Evolutionary conservation across 1,140 invertebrate genomes (phyloP), one percentile per base, ranked within the genome.

Genomic region (Platyura marginata): DNA sequence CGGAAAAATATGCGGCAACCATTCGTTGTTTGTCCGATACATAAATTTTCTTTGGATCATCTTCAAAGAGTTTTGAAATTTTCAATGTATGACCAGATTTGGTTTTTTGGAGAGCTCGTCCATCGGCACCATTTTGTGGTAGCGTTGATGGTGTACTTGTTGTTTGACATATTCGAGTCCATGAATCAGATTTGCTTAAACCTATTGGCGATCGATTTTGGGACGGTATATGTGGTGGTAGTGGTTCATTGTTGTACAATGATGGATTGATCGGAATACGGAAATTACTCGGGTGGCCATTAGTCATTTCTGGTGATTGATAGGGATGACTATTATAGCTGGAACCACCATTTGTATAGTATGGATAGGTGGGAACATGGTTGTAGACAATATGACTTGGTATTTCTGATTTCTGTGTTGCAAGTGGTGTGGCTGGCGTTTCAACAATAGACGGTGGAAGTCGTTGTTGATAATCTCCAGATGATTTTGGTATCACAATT

Each of bases 181-280:
- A 85, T 1, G 81, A 84, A 56, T 81, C 81, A 2, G 79, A 81
- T 55, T 82, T 81, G 25, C 74, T 77, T n/a, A 84, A 54, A 4
- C 55, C 53, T 42, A 57, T 61, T 2, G 59, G 49, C 56, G 51
- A 44, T 51, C 46, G 4, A 48, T 47, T 19, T 44, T 4, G 21
- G 18, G 11, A n/a, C 39, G 13, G 37, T 25, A 16, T 6, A n/a
- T 37, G 13, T 8, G 6, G 8, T 37, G 18, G 6, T 8, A 10
- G 8, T 37, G 18, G 6, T 6, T 29, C 25, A 13, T 29, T 29
- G 6, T 29, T 6, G 25, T 29, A 29, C 25, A 29, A 8, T 29
- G 25, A 8, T 29, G 25, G 6, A 29, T 29, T 29, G 25, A 29
- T 13, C 13, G 25, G 25, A 29, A 29, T 29, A 29, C 13, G 25